These are phyloP conservation scores for Habroteleia sp. DNA, from an alignment of 2,888 invertebrate genomes.

Conservation along the genomic window DNA sequence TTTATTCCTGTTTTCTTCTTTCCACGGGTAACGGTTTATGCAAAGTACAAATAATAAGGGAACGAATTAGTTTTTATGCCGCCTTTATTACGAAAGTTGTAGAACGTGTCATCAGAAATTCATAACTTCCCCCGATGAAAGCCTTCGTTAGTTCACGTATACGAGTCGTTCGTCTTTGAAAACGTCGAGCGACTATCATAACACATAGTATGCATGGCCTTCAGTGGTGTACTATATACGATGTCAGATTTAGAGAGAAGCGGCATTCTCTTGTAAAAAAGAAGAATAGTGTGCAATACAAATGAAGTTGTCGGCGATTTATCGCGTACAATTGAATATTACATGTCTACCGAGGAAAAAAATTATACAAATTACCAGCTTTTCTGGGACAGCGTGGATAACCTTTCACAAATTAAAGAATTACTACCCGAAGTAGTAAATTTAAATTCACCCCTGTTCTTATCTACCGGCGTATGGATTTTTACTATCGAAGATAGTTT, in stretches of 20 bases:
- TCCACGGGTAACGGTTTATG: constrained; percentile 19
- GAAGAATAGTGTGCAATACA: no score
- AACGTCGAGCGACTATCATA: constrained; percentile 17
- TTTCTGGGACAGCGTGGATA: no score
- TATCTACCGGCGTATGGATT: no score
- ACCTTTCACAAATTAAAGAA: no score
- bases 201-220: constrained; percentile 8
- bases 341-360: no score
- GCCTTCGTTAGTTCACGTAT: constrained; percentile 31
- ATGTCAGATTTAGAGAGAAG: constrained; percentile 14
- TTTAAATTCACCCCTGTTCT: no score
- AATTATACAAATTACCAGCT: no score
- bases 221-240: not conserved
- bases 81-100: constrained; percentile 36
- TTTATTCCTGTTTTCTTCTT: constrained; percentile 28
- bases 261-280: no score
- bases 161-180: constrained; percentile 24
- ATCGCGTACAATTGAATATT: no score
- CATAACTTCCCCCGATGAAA: constrained; percentile 49
- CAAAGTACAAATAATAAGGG: constrained; percentile 31
- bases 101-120: constrained; percentile 50
- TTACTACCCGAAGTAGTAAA: no score
- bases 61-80: constrained; percentile 34
- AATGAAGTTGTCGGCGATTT: no score
- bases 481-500: no score